These are phyloP conservation scores for Eulacestoma nigropectus DNA, from an alignment of 2,113 vertebrate species.

Conservation along the genomic window DNA sequence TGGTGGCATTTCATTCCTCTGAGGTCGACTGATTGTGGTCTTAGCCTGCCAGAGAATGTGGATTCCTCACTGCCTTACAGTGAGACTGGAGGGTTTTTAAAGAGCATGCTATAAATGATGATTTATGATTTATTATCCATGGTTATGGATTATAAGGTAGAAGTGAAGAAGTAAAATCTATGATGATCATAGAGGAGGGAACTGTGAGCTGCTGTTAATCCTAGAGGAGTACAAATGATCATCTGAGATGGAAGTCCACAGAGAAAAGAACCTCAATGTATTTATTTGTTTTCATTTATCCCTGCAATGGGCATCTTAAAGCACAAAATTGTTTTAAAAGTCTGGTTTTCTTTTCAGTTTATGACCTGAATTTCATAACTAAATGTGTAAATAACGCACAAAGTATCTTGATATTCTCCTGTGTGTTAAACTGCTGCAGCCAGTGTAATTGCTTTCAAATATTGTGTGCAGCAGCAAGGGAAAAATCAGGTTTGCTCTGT, in stretches of 20 bases:
- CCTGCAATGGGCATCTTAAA: not conserved
- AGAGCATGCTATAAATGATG: not conserved
- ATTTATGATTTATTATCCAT: too few relatives aligned
- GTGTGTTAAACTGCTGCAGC: not conserved
- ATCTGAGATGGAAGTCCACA: not conserved
- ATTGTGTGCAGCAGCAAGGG: not conserved
- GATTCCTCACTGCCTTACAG: not conserved
- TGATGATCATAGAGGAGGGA: not conserved
- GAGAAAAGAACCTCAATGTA: not conserved
- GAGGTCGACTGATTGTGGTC: not conserved
- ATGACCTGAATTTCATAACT: not conserved
- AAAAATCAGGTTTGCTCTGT: not conserved
- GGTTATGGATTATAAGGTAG: not conserved
- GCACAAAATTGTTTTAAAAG: not conserved
- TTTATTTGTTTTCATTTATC: not conserved
- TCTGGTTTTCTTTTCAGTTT: not conserved
- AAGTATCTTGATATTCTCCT: not conserved
- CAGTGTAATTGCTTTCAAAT: constrained; percentile 4
- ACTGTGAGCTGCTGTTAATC: not conserved
- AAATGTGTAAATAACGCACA: not conserved
- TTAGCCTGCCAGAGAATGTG: not conserved
- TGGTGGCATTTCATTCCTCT: not conserved
- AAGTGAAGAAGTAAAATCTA: not conserved
- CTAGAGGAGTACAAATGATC: not conserved
- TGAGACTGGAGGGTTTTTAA: not conserved